These are phyloP conservation scores for Myzus persicae DNA, from an alignment of 1,140 invertebrate genomes.

Conservation along the genomic window DNA sequence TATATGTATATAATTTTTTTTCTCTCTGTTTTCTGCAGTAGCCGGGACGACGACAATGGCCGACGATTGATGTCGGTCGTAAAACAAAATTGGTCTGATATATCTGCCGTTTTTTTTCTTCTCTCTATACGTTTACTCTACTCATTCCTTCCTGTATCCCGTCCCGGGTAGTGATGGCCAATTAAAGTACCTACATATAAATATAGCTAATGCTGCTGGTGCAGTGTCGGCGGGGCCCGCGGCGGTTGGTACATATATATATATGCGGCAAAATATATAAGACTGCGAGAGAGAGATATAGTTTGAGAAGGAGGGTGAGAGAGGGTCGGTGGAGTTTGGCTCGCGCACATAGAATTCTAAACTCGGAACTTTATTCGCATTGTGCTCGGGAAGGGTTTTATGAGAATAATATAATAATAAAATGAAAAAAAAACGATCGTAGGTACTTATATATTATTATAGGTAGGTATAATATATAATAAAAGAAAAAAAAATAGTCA, in stretches of 20 bases:
- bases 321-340: not conserved
- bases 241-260: not conserved
- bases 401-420: conserved; percentile 3
- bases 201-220: not conserved
- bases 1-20: conserved; percentile 33
- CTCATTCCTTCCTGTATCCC: not conserved
- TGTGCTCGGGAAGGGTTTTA: conserved; percentile 3
- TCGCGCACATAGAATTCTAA: conserved; percentile 37
- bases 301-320: not conserved
- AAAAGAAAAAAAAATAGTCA: conserved; percentile 4
- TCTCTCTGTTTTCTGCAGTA: conserved; percentile 9
- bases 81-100: conserved; percentile 55
- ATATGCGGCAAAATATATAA: not conserved
- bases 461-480: not conserved
- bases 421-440: not conserved
- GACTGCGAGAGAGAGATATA: not conserved
- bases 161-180: not conserved
- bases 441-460: not conserved
- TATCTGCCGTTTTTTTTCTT: conserved; percentile 6
- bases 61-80: conserved; percentile 53
- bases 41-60: conserved; percentile 37
- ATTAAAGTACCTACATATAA: conserved; percentile 50
- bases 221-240: conserved; percentile 10
- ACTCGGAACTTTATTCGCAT: conserved; percentile 22
- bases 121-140: not conserved